These are phyloP conservation scores for Tenebrosternarchus preto DNA, from an alignment of 2,113 vertebrate genomes.

Conservation along the genomic window DNA sequence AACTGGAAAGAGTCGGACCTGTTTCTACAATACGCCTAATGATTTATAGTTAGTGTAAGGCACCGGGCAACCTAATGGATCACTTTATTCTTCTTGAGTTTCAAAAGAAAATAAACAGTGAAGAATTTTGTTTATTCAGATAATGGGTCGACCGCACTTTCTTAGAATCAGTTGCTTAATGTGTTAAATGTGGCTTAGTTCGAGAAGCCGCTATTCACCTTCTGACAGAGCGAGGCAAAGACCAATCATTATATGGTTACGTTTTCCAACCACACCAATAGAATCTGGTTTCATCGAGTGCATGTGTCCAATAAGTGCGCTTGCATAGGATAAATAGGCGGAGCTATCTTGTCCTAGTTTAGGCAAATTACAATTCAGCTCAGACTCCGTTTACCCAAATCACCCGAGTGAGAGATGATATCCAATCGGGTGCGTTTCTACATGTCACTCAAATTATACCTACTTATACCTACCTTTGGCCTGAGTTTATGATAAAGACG, in stretches of 20 bases:
- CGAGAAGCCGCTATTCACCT: constrained; percentile 43
- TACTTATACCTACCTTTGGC: too few relatives aligned
- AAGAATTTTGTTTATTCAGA: constrained; percentile 30
- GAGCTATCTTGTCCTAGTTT: constrained; percentile 58
- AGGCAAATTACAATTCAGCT: constrained; percentile 54
- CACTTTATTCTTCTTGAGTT: constrained; percentile 2
- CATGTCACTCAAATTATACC: too few relatives aligned
- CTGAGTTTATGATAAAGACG: too few relatives aligned
- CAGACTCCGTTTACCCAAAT: constrained; percentile 41
- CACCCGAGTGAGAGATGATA: not conserved
- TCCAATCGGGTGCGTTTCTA: too few relatives aligned
- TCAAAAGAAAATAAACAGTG: not conserved
- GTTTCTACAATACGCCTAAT: constrained; percentile 17
- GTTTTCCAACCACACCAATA: constrained; percentile 32
- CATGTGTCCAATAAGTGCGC: constrained; percentile 47
- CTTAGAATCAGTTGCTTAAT: constrained; percentile 42
- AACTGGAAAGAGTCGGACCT: constrained; percentile 18
- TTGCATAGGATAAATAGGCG: constrained; percentile 37
- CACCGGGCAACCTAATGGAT: not conserved
- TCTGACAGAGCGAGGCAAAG: constrained; percentile 36
- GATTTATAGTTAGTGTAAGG: not conserved
- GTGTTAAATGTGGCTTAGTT: constrained; percentile 53
- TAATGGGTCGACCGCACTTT: constrained; percentile 33
- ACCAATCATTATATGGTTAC: constrained; percentile 46
- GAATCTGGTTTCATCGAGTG: constrained; percentile 22